Evolutionary conservation across 2,113 vertebrate genomes (phyloP).

Genomic region (Phrynosoma blainvillii): DNA sequence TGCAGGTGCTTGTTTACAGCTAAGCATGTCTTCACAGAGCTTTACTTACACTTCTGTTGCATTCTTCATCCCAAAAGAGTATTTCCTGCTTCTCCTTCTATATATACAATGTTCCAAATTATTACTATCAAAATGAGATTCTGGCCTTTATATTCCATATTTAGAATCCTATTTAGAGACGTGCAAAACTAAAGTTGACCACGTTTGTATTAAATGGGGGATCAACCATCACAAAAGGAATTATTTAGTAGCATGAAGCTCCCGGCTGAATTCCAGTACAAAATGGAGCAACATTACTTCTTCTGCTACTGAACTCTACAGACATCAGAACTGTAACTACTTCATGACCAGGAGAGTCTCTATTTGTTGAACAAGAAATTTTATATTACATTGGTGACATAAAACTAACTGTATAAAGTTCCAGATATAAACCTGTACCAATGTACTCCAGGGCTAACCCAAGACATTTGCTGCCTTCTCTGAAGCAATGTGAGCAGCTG

Average conservation of each 20-base stretch:
- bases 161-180: not conserved
- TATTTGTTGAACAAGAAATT: not conserved
- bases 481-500: too few relatives aligned
- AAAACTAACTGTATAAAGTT: not conserved
- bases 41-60: conserved; percentile 29
- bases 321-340: not conserved
- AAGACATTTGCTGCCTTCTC: too few relatives aligned
- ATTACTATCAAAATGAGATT: conserved; percentile 15
- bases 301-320: not conserved
- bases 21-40: not conserved
- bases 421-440: too few relatives aligned
- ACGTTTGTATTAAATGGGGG: conserved; percentile 1
- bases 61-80: not conserved
- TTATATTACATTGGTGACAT: not conserved
- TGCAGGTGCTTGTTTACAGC: conserved; percentile 66
- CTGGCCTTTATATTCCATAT: conserved; percentile 1
- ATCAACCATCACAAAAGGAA: conserved; percentile 1
- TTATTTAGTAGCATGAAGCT: not conserved
- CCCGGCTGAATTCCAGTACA: not conserved
- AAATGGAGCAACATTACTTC: not conserved
- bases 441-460: too few relatives aligned
- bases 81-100: conserved; percentile 32
- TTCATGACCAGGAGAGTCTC: not conserved
- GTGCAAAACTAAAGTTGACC: not conserved
- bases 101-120: conserved; percentile 2